phyloP scores from a whole-genome alignment of 2,888 invertebrate species.

The Melinopterus prodromus region DNA sequence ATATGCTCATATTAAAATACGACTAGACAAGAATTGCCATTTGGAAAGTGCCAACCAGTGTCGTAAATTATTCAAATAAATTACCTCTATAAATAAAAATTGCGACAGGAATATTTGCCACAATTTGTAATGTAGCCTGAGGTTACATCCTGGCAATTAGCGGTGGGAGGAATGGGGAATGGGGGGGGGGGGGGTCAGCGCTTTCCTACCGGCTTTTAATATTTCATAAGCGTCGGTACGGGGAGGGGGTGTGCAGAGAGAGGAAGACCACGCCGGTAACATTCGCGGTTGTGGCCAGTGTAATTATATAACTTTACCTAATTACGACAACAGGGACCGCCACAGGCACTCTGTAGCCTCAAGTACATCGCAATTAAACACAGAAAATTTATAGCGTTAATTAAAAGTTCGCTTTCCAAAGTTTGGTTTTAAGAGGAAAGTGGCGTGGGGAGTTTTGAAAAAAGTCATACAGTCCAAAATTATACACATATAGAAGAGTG shows the following conservation, averaged over 20 bases:
- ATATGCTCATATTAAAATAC: no score
- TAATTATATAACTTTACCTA: conserved; percentile 24
- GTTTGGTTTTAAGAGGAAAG: no score
- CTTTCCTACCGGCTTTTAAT: neutral
- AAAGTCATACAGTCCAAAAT: no score
- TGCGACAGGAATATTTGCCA: neutral
- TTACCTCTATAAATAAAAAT: no score
- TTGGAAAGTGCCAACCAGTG: no score
- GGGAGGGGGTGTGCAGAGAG: neutral
- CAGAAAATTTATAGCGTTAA: conserved; percentile 23
- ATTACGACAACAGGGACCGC: conserved; percentile 14
- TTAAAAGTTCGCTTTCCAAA: conserved; percentile 20
- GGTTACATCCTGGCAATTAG: neutral
- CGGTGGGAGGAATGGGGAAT: neutral
- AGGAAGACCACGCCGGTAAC: neutral
- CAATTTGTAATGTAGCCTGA: neutral
- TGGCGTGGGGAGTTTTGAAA: no score
- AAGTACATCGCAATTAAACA: conserved; percentile 23
- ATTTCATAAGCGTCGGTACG: neutral
- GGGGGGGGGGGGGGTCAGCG: neutral
- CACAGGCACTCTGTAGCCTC: neutral
- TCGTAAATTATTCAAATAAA: no score
- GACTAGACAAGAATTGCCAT: no score
- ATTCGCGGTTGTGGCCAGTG: conserved; percentile 5
- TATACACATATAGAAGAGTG: no score